Percentiles rank a stretch among this genome's conserved stretches.
Evolutionary conservation across 2,113 vertebrate species (phyloP).

Genomic region (Colossoma macropomum): DNA sequence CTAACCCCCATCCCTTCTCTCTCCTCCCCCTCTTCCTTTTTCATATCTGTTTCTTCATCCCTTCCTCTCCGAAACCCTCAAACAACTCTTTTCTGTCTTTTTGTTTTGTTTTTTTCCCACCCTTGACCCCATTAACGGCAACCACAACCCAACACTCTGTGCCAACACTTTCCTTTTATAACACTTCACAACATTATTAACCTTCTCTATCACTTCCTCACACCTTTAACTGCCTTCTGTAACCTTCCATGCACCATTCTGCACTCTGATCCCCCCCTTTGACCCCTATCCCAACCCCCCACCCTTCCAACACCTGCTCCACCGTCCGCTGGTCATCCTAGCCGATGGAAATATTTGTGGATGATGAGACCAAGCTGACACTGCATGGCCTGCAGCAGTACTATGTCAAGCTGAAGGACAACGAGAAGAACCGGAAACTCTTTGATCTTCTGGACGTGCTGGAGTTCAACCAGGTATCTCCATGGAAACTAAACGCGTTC

Average conservation of each 20-base stretch:
- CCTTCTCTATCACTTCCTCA: constrained; percentile 50
- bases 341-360: constrained; percentile 89
- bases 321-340: constrained; percentile 66
- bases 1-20: constrained; percentile 64
- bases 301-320: constrained; percentile 57
- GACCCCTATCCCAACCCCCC: constrained; percentile 5
- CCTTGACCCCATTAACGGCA: not conserved
- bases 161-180: constrained; percentile 1
- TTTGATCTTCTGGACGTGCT: constrained; percentile 85
- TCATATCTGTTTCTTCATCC: constrained; percentile 1
- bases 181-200: not conserved
- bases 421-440: constrained; percentile 87
- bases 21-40: not conserved
- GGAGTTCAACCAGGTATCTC: constrained; percentile 80
- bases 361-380: constrained; percentile 86
- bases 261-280: not conserved
- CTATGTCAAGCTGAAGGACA: constrained; percentile 88
- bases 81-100: constrained; percentile 3
- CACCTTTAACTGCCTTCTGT: constrained; percentile 7
- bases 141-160: not conserved
- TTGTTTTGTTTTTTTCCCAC: not conserved
- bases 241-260: not conserved
- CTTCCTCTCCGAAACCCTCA: constrained; percentile 15
- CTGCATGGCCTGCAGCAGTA: constrained; percentile 87
- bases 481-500: not conserved